Conservation (phyloP, 64 coral and sea anemone genomes). For the Actinia tenebrosa region DNA sequence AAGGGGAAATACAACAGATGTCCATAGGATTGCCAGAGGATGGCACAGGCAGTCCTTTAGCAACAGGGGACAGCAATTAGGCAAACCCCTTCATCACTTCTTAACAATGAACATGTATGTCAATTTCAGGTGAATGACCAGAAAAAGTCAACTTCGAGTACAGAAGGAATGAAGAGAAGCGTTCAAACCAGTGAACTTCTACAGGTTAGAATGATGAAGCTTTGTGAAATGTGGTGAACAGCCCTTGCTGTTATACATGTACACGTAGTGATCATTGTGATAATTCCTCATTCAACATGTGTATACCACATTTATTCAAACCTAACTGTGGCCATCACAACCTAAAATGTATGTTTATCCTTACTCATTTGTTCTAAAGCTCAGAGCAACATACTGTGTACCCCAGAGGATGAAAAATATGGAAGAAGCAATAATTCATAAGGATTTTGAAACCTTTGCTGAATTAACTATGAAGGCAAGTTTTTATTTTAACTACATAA, state of each 20-base stretch:
- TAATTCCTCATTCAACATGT: too few relatives aligned
- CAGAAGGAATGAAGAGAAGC: constrained; percentile 82
- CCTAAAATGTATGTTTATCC: background rate
- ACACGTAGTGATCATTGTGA: background rate
- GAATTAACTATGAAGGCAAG: constrained; percentile 43
- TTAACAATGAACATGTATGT: background rate
- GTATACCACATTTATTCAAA: too few relatives aligned
- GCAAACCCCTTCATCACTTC: too few relatives aligned
- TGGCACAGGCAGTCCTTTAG: too few relatives aligned
- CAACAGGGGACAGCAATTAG: too few relatives aligned
- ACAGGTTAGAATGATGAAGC: constrained; percentile 18
- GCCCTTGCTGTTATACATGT: background rate
- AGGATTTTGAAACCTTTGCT: constrained; percentile 52
- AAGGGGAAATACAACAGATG: too few relatives aligned
- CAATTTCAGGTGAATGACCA: constrained; percentile 73
- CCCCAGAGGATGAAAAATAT: constrained; percentile 41
- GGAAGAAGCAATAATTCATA: constrained; percentile 38
- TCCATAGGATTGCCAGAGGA: too few relatives aligned
- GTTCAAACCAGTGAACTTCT: constrained; percentile 74
- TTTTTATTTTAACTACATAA: background rate
- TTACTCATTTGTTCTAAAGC: background rate
- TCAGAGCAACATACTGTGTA: constrained; percentile 43
- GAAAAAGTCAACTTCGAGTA: constrained; percentile 78
- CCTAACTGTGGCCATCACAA: too few relatives aligned
- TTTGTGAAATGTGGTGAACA: background rate